Conservation (phyloP, 1,140 invertebrate genomes). For the Hyles euphorbiae region DNA sequence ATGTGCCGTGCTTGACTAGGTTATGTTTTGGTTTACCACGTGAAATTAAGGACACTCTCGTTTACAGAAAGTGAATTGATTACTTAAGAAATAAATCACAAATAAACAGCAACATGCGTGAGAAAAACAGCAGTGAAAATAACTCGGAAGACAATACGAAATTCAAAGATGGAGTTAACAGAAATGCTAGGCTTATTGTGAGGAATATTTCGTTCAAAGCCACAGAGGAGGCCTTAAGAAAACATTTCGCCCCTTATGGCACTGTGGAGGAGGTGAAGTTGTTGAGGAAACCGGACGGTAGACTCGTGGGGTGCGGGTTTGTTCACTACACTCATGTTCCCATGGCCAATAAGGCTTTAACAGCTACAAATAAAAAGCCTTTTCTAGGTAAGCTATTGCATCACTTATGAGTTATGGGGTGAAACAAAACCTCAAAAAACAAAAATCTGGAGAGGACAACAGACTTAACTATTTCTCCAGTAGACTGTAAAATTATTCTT, state of each 20-base stretch:
- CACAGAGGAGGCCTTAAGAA: slow-evolving; percentile 82
- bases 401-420: too few species aligned
- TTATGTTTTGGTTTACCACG: slow-evolving; percentile 15
- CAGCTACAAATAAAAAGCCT: slow-evolving; percentile 83
- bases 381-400: slow-evolving; percentile 78
- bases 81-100: too few species aligned
- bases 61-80: slow-evolving; percentile 2
- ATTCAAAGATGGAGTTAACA: slow-evolving; percentile 47
- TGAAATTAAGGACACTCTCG: background rate
- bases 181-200: slow-evolving; percentile 81
- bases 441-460: too few species aligned
- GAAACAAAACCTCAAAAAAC: too few species aligned
- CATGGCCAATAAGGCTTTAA: slow-evolving; percentile 87
- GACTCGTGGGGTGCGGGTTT: slow-evolving; percentile 89
- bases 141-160: slow-evolving; percentile 29
- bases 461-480: too few species aligned
- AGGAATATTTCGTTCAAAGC: slow-evolving; percentile 89
- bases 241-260: slow-evolving; percentile 87
- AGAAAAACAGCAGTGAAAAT: slow-evolving; percentile 31
- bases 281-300: slow-evolving; percentile 86
- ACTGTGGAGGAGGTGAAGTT: slow-evolving; percentile 86
- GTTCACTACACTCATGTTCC: slow-evolving; percentile 85
- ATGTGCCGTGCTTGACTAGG: background rate
- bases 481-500: too few species aligned
- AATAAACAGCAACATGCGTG: too few species aligned